phyloP scores from a whole-genome alignment of 2,113 vertebrate genomes.

The Neogale vison region DNA sequence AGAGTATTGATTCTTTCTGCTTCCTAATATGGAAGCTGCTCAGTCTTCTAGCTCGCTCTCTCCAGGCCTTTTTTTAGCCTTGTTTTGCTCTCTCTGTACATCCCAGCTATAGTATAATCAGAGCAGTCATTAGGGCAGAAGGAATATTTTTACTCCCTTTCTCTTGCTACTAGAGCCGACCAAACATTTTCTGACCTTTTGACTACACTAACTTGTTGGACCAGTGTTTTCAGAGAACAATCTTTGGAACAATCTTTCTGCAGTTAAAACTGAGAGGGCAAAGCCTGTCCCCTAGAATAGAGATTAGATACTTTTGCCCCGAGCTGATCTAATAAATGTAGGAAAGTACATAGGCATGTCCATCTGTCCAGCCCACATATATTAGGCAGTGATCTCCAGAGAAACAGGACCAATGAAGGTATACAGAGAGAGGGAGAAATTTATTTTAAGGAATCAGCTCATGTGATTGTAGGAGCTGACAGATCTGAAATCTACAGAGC shows the following conservation, averaged over 20 bases:
- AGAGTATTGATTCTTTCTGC: neutral
- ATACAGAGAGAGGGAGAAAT: neutral
- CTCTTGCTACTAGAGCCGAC: neutral
- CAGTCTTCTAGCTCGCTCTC: neutral
- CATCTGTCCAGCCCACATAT: neutral
- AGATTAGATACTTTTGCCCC: neutral
- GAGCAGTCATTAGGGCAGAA: neutral
- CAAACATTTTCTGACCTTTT: neutral
- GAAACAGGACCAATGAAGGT: neutral
- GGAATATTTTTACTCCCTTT: neutral
- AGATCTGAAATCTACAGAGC: neutral
- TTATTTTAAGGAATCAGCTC: slow-evolving; percentile 8
- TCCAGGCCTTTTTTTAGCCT: neutral
- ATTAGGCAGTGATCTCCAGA: slow-evolving; percentile 6
- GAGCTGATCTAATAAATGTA: neutral
- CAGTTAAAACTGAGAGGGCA: neutral
- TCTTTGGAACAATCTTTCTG: neutral
- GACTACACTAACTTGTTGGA: neutral
- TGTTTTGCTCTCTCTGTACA: neutral
- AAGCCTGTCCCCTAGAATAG: neutral
- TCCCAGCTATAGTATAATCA: neutral
- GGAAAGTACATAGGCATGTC: neutral
- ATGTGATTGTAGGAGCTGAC: neutral
- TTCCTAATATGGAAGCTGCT: neutral
- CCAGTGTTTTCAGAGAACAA: neutral